Base-by-base conservation (phyloP, 2,113 vertebrate genomes). In the Bagarius yarrelli region DNA sequence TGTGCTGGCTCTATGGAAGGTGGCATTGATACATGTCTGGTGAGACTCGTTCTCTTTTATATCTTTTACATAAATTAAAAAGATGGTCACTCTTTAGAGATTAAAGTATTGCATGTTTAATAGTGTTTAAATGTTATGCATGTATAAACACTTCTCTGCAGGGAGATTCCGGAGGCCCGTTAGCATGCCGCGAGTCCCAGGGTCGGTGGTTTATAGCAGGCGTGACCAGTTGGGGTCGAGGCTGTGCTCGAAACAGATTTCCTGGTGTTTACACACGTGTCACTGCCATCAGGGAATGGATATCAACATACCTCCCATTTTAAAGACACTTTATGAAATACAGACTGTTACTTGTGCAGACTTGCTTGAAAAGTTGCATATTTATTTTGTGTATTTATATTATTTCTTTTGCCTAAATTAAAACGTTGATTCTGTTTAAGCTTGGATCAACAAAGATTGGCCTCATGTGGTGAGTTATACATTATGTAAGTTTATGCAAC, bases 211-310 rank as follows among this genome's bases (percentile, higher is more conserved):
- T 99, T 87, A 89, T 98, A 13, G 96, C 96, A 2, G 97, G 98
- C 84, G 94, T 99, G 89, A 98, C 96, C 27, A 99, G 97, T 90
- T 98, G 97, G 97, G 97, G 97, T 81, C 95, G 96, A 0, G 96
- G 96, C 85, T 99, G 98, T 2, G 96, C 94, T 4, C 91, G 95
- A 82, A 93, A 89, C 0, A 91, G 94, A 86, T 96, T 94, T 84
- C 97, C 96, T 0, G 97, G 97, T 0, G 96, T 99, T 88, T 99
- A 98, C 87, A 94, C 94, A 71, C 94, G 92, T 16, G 94, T 98
- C 81, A 95, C 96, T 0, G 93, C 95, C 0, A 85, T 97, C 81
- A 93, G 95, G 79, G 90, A 91, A 81, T 99, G 97, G 96, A 95
- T 98, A n/a, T 87, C 86, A 0, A 92, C 93, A 85, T 91, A 95